Evolutionary conservation across 2,113 vertebrate species (phyloP).

Genomic region (cattle (Bos taurus)): ARS-UCD2.0 NC_037344.1:50072001-50072500

Average conservation of each 20-base stretch:
- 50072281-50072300: not conserved
- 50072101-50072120: not conserved
- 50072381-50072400: too few relatives aligned
- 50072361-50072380: not conserved
- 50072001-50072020: not conserved
- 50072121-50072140: not conserved
- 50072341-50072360: not conserved
- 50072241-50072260: not conserved
- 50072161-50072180: not conserved
- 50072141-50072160: not conserved
- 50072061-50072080: not conserved
- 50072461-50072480: not conserved
- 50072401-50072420: not conserved
- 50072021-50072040: not conserved
- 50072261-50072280: not conserved
- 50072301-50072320: not conserved
- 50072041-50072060: not conserved
- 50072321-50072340: not conserved
- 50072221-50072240: not conserved
- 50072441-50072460: not conserved
- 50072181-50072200: not conserved
- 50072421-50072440: not conserved
- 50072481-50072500: not conserved
- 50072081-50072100: not conserved
- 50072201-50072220: not conserved